Conservation (phyloP, 2,113 vertebrate species). For the Siniperca knerii region DNA sequence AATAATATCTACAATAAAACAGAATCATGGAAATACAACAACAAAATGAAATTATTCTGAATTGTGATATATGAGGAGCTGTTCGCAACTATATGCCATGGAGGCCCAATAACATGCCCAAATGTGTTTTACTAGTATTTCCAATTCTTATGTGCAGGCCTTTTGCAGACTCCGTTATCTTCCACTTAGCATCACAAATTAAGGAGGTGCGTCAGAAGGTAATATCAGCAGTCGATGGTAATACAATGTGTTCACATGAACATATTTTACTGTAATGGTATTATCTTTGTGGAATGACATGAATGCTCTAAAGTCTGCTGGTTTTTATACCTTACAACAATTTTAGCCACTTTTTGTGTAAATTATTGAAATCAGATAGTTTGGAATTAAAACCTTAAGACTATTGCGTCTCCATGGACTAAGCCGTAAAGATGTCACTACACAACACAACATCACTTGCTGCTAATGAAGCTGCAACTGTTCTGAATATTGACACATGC, state of each 20-base stretch:
- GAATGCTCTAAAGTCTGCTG: background rate
- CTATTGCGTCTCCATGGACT: background rate
- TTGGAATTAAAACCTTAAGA: background rate
- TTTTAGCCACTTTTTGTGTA: background rate
- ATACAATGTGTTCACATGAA: background rate
- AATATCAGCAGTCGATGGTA: background rate
- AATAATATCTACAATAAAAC: background rate
- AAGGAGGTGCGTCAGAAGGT: background rate
- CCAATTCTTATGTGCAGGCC: too few relatives aligned
- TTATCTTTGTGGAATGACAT: too few relatives aligned
- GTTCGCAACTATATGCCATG: background rate
- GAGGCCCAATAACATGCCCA: too few relatives aligned
- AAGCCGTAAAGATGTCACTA: background rate
- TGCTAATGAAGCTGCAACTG: too few relatives aligned
- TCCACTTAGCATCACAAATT: background rate
- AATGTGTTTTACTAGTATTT: too few relatives aligned
- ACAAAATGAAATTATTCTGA: background rate
- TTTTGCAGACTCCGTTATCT: background rate
- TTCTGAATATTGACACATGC: too few relatives aligned
- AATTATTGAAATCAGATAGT: background rate
- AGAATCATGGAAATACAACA: background rate
- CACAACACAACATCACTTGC: background rate
- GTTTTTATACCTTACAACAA: background rate
- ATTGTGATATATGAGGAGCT: background rate
- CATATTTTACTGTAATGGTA: too few relatives aligned